Base-by-base conservation (phyloP, 1,140 invertebrate genomes). In the Drosophila grimshawi region DNA sequence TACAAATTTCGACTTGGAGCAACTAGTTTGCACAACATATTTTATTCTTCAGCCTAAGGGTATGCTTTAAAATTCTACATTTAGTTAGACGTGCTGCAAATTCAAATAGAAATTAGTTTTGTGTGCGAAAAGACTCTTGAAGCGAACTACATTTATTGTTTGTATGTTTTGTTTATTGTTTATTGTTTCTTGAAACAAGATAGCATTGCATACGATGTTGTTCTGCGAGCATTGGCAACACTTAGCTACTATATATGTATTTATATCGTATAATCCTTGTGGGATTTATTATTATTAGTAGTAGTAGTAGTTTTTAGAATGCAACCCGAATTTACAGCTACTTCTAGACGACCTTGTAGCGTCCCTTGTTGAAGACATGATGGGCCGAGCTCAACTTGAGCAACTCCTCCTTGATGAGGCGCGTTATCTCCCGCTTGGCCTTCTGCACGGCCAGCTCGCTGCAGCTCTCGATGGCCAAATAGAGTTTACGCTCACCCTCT, bases 381-480 rank as follows among this genome's bases (percentile, higher is more conserved):
- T 96, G 96, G 1, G 96, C 95, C 0, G 96, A 96, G 37, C 96
- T 96, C 59, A 99, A 93, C 93, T 99, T 98, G 2, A 99, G 95
- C 32, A 99, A 94, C 93, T 99, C 98, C 93, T 99, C 99, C 92
- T 99, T 99, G 81, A 99, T 99, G 8, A 99, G 95, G 7, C 99
- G 94, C 2, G 98, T 98, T 37, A 99, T 99, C 94, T 99, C 99
- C 11, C 97, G 97, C 93, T 99, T 99, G 2, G 99, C 99, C 93
- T 99, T 99, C 51, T 97, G 97, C 1, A 99, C 97, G 6, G 98
- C 97, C 53, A 99, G 94, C 93, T 99, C 98, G 86, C 97, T 98
- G 1, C 98, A 98, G 67, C 98, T 99, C 92, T 99, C 99, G 89
- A 99, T 99, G n/a, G 98, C 98, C 45, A 99, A 94, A 93, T 99